Base-by-base conservation (phyloP, 2,113 vertebrate genomes). In the Scytalopus superciliaris region DNA sequence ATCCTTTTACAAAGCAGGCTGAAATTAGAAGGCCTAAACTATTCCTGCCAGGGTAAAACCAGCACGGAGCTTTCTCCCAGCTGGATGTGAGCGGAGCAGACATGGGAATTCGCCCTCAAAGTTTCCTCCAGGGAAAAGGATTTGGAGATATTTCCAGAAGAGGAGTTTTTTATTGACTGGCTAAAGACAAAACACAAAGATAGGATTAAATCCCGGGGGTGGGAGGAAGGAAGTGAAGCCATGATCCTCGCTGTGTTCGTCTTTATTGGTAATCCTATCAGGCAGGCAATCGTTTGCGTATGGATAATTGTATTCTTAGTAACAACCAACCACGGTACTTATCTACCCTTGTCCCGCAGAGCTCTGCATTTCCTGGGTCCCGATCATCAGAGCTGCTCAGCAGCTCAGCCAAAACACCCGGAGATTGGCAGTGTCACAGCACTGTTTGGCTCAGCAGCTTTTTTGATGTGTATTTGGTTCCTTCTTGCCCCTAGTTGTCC, bases 221-320 rank as follows among this genome's bases (percentile, higher is more conserved):
- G 42, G 76, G 67, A 85, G 89, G 89, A 88, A 97, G 94, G 90
- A 95, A 93, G 62, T 10, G 73, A 83, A 89, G 94, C 93, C 77
- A 10, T 49, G 84, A 94, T 96, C 94, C 82, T 83, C 78, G 4
- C 67, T 14, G 73, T 2, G 3, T 89, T 94, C 90, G 76, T 94
- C 94, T 88, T 91, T 84, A 73, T 52, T 30, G 60, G 47, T 97
- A 97, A 97, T 97, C 96, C 94, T 92, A 94, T 96, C 96, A 96
- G 94, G 85, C 76, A 19, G 70, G 69, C 81, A 37, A 82, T 94
- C 47, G 3, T 87, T 87, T 86, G 90, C 42, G 2, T 84, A 23
- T 39, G 87, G 91, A 40, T 80, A 90, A 79, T 55, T 77, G 90
- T 94, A 94, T 95, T 97, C 94, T 97, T 94, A 96, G 96, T 76